Percentiles rank a stretch among this genome's conserved stretches.
phyloP scores from a whole-genome alignment of 2,797 vertebrate species.

The Distichodus sexfasciatus region DNA sequence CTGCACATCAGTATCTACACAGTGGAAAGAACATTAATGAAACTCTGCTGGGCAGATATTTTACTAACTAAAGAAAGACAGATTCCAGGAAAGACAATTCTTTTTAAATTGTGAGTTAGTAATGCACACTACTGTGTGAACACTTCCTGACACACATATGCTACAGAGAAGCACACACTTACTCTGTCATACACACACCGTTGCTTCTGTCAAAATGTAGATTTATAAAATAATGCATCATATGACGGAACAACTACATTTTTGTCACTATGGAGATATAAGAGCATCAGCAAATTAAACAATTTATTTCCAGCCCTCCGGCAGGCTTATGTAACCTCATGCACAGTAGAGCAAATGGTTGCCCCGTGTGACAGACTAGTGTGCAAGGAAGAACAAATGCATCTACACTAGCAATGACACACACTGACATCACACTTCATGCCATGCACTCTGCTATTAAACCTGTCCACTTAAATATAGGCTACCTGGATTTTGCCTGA shows the following conservation, averaged over 20 bases:
- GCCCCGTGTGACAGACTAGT: background rate
- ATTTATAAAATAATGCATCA: too few relatives aligned
- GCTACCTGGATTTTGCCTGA: conserved; percentile 20
- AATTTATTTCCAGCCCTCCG: background rate
- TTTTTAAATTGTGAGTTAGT: too few relatives aligned
- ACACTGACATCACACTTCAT: conserved; percentile 12
- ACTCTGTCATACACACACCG: too few relatives aligned
- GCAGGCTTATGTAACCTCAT: background rate
- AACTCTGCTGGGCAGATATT: too few relatives aligned
- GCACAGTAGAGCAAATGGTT: background rate
- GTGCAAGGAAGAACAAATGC: background rate
- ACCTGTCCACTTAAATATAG: conserved; percentile 24
- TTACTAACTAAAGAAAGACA: too few relatives aligned
- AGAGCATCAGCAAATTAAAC: background rate
- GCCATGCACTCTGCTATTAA: conserved; percentile 30
- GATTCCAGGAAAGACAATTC: too few relatives aligned
- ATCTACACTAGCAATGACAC: conserved; percentile 17
- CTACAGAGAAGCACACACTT: too few relatives aligned
- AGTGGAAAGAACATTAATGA: too few relatives aligned
- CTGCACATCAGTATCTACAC: too few relatives aligned
- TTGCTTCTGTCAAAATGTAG: background rate
- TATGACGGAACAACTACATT: too few relatives aligned
- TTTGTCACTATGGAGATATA: background rate
- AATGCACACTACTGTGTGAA: too few relatives aligned
- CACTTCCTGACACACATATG: too few relatives aligned